A percentile compares a stretch with the other conserved stretches of the same genome.
These are phyloP conservation scores for Aphidius ervi DNA, from an alignment of 1,140 invertebrate species.

Conservation along the genomic window DNA sequence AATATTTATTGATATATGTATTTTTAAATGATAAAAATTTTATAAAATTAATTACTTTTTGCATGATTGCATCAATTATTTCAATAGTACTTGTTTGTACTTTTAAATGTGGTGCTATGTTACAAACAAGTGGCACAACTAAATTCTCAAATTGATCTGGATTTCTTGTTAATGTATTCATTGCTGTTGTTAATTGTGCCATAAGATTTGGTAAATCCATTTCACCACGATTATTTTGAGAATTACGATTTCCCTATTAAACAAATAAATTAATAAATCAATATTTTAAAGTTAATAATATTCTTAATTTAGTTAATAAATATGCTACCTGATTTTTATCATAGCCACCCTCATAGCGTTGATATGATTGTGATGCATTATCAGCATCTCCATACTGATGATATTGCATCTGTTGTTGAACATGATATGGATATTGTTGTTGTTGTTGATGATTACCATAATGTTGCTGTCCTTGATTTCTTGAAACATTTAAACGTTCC, in stretches of 20 bases:
- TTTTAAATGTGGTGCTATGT: slow-evolving; percentile 53
- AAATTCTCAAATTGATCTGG: slow-evolving; percentile 58
- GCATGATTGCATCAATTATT: slow-evolving; percentile 57
- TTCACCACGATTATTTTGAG: slow-evolving; percentile 25
- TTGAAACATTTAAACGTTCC: slow-evolving; percentile 16
- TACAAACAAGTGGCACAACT: slow-evolving; percentile 56
- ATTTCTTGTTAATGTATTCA: slow-evolving; percentile 59
- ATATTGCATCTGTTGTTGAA: slow-evolving; percentile 24
- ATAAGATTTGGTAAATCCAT: slow-evolving; percentile 33
- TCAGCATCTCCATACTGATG: slow-evolving; percentile 30
- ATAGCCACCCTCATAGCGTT: slow-evolving; percentile 29
- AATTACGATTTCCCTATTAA: slow-evolving; percentile 12
- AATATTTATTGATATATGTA: not conserved
- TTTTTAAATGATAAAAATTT: too few species aligned
- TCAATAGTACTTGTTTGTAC: slow-evolving; percentile 53
- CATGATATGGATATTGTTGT: slow-evolving; percentile 23
- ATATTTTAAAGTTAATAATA: too few species aligned
- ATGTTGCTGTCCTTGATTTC: slow-evolving; percentile 19
- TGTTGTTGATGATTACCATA: slow-evolving; percentile 20
- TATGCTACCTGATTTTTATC: slow-evolving; percentile 29
- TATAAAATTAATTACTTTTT: slow-evolving; percentile 51
- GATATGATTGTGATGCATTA: slow-evolving; percentile 26
- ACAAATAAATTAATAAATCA: slow-evolving; percentile 4
- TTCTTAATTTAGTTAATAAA: too few species aligned
- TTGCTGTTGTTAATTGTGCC: slow-evolving; percentile 55